Percentiles rank a stretch among this genome's conserved stretches.
Conservation (phyloP, 2,797 vertebrate genomes). For the Peromyscus eremicus region DNA sequence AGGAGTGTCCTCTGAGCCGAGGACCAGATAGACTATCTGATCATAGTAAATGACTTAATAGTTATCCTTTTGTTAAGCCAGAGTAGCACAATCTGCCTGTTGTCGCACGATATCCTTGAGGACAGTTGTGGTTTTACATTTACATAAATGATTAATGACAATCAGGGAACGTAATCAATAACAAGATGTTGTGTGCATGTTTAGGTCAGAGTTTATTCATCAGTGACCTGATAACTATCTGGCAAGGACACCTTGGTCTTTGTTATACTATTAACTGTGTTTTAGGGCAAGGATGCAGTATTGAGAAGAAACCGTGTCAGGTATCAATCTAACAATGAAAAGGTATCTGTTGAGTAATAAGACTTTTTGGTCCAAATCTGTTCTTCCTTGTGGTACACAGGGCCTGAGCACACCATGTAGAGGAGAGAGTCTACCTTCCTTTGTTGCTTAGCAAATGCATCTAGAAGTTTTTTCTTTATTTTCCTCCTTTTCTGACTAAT, state of each 20-base stretch:
- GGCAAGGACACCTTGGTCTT: constrained; percentile 61
- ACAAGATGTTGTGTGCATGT: constrained; percentile 54
- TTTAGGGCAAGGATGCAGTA: constrained; percentile 41
- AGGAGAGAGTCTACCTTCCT: not conserved
- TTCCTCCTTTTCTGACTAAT: not conserved
- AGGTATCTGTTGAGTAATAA: not conserved
- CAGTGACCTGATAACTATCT: constrained; percentile 65
- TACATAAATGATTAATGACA: constrained; percentile 76
- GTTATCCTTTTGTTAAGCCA: constrained; percentile 31
- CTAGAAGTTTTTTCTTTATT: not conserved
- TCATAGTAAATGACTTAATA: not conserved
- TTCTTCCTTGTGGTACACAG: not conserved
- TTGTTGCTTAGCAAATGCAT: constrained; percentile 15
- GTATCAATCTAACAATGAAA: not conserved
- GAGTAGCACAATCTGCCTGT: constrained; percentile 48
- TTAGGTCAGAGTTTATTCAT: constrained; percentile 68
- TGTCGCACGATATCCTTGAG: constrained; percentile 40
- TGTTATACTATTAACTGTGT: constrained; percentile 57
- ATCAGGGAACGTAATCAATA: constrained; percentile 67
- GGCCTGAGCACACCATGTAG: not conserved
- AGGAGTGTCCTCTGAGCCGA: not conserved
- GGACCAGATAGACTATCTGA: constrained; percentile 18
- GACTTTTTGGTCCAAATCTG: constrained; percentile 12
- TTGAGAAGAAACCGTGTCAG: constrained; percentile 43
- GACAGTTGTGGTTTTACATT: constrained; percentile 68